A percentile compares a stretch with the other conserved stretches of the same genome.
phyloP scores from a whole-genome alignment of 2,888 invertebrate genomes.

The Belgica antarctica region DNA sequence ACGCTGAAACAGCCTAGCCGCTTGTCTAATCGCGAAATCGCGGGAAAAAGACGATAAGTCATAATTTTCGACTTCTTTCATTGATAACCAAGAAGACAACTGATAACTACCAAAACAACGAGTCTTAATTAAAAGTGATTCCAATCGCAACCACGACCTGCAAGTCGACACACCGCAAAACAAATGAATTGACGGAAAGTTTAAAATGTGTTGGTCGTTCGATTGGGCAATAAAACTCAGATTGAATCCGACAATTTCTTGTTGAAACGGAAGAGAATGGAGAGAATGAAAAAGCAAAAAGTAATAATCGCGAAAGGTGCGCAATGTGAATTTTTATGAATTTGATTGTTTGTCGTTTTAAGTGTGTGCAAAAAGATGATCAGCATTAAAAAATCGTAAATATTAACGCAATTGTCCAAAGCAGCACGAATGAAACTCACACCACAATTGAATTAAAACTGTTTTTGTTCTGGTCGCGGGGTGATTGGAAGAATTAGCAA shows the following conservation, averaged over 20 bases:
- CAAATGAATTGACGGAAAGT: too few species aligned
- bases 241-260: background rate
- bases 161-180: too few species aligned
- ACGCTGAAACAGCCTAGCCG: too few species aligned
- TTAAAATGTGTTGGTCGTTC: background rate
- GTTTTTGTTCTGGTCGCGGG: background rate
- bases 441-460: background rate
- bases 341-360: too few species aligned
- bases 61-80: too few species aligned
- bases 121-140: too few species aligned
- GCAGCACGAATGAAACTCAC: background rate
- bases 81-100: too few species aligned
- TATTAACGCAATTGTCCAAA: background rate
- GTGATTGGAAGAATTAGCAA: background rate
- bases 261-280: background rate
- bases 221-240: too few species aligned
- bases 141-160: too few species aligned
- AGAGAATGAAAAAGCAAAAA: background rate
- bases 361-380: background rate
- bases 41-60: background rate
- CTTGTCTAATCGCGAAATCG: background rate
- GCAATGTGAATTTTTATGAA: constrained; percentile 5
- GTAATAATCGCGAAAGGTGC: background rate
- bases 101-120: too few species aligned
- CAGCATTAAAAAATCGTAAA: background rate